Evolutionary conservation across 2,797 vertebrate species (phyloP), one percentile per base, ranked within the genome.

Genomic region (Rallus crepitans): DNA sequence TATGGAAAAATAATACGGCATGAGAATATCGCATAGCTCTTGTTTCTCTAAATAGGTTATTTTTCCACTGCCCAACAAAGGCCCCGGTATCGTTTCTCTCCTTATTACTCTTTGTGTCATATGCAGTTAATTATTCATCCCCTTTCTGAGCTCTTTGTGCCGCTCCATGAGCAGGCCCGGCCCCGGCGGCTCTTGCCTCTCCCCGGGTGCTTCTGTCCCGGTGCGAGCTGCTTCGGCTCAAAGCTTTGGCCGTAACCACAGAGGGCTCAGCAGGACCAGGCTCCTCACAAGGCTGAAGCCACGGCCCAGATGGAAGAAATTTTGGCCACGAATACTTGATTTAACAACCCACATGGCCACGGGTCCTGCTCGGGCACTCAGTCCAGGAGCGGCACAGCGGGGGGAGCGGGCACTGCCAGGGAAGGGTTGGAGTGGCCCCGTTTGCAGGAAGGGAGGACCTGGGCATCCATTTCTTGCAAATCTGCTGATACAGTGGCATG

Each of bases 51-150:
- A 96, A 93, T 87, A 97, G 92, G 87, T 73, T 84, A 25, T 87
- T 96, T 98, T 98, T 95, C 97, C 92, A 94, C 92, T 84, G 78
- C 91, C 95, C 71, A 66, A 61, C 93, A 94, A 92, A 94, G 96
- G 95, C 91, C 94, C 65, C 76, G 35, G 88, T 97, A 95, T 97
- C 94, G 21, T 40, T 77, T 91, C 85, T 95, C 95, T 93, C 66
- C 97, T 96, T 87, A 92, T 87, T 96, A 20, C 96, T 95, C 94
- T 93, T 91, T 91, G 90, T 89, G 79, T 70, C 91, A 91, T 78
- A 90, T 82, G 90, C 35, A 63, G 78, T 98, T 89, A 98, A 98
- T 98, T 97, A 98, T 98, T 98, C 82, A 98, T 91, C 60, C 88
- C 93, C 39, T 65, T 5, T 31, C 66, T 45, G 30, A 0, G 28